Base-by-base conservation (phyloP, 2,888 invertebrate species). In the Rhagonycha lutea region DNA sequence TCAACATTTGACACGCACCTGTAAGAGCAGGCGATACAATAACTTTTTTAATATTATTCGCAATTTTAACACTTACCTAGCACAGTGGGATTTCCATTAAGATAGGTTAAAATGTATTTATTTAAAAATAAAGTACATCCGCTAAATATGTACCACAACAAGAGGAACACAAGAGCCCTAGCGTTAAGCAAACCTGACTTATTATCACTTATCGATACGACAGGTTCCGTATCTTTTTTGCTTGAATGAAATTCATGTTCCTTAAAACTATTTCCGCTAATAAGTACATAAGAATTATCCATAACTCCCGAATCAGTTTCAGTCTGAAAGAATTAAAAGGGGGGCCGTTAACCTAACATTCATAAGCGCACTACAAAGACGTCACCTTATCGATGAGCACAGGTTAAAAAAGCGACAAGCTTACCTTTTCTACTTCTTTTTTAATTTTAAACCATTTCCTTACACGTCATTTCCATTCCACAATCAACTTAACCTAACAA, bases 1-100 rank as follows among this genome's bases (percentile, higher is more conserved):
- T 92, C 71, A 93, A 86, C 93, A 94, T 93, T 88, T 94, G 94
- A 87, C 91, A 92, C 78, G 93, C 92, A 81, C 94, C 94, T 94
- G 82, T 7, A 85, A 82, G 80, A 77, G 79, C 74, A 74, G 60
- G 14, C 65, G 4, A 72, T 32, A n/a, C 74, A 73, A 83, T 63
- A 68, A 14, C 47, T 24, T 28, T 73, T 67, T 2, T 68, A 68
- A 24, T 72, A 62, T 32, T 70, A 24, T 23, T 70, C 9, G 76
- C 18, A 24, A 65, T 61, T 24, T 60, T 73, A 72, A 77, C 18
- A 18, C 85, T 88, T 88, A 94, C 94, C 94, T 85, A 94, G 87
- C 76, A 94, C 88, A 72, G 93, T 92, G 14, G 94, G 93, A 87
- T 94, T 93, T 68, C 93, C 94, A 85, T 91, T 90, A 85, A 93